Conservation (phyloP, 2,888 invertebrate genomes). For the Nephrotoma guestfalica region DNA sequence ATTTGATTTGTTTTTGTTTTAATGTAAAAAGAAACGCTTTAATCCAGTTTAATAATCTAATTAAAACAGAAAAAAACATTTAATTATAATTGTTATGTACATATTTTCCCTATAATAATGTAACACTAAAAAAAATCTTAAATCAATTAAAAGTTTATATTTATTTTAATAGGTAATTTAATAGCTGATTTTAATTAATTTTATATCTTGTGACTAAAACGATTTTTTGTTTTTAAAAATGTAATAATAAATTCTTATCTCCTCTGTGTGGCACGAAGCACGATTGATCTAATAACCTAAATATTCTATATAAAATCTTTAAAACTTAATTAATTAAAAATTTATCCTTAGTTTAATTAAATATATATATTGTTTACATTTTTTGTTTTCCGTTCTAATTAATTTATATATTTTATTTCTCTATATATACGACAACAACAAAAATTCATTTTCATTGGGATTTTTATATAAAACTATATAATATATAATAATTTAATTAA, state of each 20-base stretch:
- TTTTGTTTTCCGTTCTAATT: slow-evolving; percentile 2
- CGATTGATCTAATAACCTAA: slow-evolving; percentile 6
- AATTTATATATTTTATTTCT: not conserved
- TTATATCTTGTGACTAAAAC: not conserved
- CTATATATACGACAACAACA: not conserved
- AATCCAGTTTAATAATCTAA: not conserved
- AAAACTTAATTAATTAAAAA: not conserved
- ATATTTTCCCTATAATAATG: not conserved
- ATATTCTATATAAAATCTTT: not conserved
- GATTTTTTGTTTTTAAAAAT: not conserved
- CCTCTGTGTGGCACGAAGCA: slow-evolving; percentile 12
- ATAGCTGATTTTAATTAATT: not conserved
- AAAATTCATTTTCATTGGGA: not conserved
- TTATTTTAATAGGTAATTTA: not conserved
- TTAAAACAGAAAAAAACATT: not conserved
- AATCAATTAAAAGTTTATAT: not conserved
- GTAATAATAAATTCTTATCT: not conserved
- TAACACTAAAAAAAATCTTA: not conserved
- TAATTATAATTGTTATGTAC: not conserved
- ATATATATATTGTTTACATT: not conserved
- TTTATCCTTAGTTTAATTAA: not conserved
- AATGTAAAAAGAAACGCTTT: not conserved
- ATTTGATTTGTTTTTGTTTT: not conserved
- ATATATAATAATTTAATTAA: not conserved
- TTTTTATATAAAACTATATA: not conserved